phyloP scores from a whole-genome alignment of 92 coral and sea anemone species.

The Nematostella vectensis region DNA sequence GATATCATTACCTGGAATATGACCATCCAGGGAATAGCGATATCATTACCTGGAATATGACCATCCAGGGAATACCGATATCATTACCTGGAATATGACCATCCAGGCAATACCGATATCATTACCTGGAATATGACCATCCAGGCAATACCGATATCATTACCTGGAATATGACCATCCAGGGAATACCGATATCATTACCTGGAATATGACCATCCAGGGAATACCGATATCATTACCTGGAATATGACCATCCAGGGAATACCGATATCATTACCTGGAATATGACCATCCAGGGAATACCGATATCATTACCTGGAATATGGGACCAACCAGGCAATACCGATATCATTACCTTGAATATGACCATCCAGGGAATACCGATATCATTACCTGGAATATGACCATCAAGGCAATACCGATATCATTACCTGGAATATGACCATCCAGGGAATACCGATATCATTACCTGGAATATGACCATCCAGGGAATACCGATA shows the following conservation, averaged over 20 bases:
- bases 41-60: constrained; percentile 96
- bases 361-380: constrained; percentile 86
- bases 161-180: constrained; percentile 81
- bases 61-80: constrained; percentile 87
- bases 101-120: too few relatives aligned
- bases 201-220: constrained; percentile 97
- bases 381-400: constrained; percentile 89
- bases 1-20: constrained; percentile 83
- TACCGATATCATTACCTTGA: too few relatives aligned
- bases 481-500: too few relatives aligned
- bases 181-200: too few relatives aligned
- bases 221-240: constrained; percentile 88
- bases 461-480: constrained; percentile 85
- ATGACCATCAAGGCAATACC: too few relatives aligned
- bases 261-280: too few relatives aligned
- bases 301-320: constrained; percentile 85
- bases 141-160: constrained; percentile 88
- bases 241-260: too few relatives aligned
- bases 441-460: constrained; percentile 84
- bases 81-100: constrained; percentile 86
- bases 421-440: constrained; percentile 99
- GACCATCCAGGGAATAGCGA: too few relatives aligned
- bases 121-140: constrained; percentile 96
- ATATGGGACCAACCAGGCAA: too few relatives aligned
- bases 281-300: constrained; percentile 91